Evolutionary conservation across 1,140 invertebrate genomes (phyloP), one percentile per base, ranked within the genome.

Genomic region (Manduca sexta): DNA sequence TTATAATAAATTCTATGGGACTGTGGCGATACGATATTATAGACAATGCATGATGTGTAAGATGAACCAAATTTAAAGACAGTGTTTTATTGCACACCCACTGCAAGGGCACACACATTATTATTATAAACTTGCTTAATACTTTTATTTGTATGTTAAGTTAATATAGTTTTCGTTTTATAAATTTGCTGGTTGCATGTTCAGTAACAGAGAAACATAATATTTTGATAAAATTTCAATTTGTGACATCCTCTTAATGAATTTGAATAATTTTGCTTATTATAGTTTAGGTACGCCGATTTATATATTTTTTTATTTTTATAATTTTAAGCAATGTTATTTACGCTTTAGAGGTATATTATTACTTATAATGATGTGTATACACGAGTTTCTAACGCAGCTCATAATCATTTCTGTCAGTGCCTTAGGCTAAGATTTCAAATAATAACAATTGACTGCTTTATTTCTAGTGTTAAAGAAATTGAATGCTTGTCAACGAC

Each of bases 401-500:
- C 70, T 79, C n/a, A n/a, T n/a, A n/a, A n/a, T n/a, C n/a, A n/a
- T n/a, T 82, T 81, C 60, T 77, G 68, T 75, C 69, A 74, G 70
- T 74, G 70, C 70, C 70, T 74, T 74, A 70, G 69, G 64, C 56
- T 70, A 69, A 70, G 60, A 57, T 66, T 74, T 73, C 51, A 64
- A 60, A 60, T 66, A 37, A 60, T 54, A 69, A 64, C 67, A 64
- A 63, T 65, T 70, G 70, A 72, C 72, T 69, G 62, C 72, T 69
- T 72, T 57, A 58, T 68, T 74, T 71, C 30, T 67, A 64, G 51
- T 65, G 8, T 5, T 26, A 26, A 8, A 26, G 4, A 26, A 26
- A 26, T 26, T 26, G 8, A 26, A 26, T 8, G 4, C 72, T 68
- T 70, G 21, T 64, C 65, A 58, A 64, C 17, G 30, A 18, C 69